These are phyloP conservation scores for Cavia aperea DNA, from an alignment of 2,113 vertebrate genomes.

Conservation along the genomic window DNA sequence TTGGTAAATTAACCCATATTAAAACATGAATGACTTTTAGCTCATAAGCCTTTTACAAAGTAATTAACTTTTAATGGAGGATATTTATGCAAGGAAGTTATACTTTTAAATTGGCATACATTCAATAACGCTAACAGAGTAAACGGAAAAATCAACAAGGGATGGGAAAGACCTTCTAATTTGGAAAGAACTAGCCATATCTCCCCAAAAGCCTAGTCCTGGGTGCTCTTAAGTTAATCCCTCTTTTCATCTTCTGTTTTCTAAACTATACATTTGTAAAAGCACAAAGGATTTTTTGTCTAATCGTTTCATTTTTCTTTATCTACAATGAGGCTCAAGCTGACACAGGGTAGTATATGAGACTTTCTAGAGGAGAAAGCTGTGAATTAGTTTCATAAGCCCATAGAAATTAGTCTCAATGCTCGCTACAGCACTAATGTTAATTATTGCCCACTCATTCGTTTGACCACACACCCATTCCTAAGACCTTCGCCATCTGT, in stretches of 20 bases:
- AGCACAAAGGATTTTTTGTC: neutral
- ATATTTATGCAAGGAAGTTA: conserved; percentile 39
- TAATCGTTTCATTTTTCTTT: neutral
- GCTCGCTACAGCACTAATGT: neutral
- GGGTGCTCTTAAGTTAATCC: neutral
- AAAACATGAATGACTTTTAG: neutral
- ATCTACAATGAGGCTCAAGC: neutral
- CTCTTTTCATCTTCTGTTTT: conserved; percentile 12
- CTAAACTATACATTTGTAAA: neutral
- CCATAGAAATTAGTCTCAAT: neutral
- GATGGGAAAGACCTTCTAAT: neutral
- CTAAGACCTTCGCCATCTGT: neutral
- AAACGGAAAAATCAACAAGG: conserved; percentile 13
- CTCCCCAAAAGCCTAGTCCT: neutral
- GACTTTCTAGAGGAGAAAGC: neutral
- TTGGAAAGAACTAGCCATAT: neutral
- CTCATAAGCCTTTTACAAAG: neutral
- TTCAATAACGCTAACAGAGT: neutral
- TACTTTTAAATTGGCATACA: neutral
- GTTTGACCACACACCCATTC: neutral
- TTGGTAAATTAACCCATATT: conserved; percentile 10
- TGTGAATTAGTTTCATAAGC: neutral
- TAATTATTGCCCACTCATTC: neutral
- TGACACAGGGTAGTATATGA: neutral
- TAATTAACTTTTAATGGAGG: conserved; percentile 39